Conservation (phyloP, 2,797 vertebrate species). For the Aulostomus chinensis region DNA sequence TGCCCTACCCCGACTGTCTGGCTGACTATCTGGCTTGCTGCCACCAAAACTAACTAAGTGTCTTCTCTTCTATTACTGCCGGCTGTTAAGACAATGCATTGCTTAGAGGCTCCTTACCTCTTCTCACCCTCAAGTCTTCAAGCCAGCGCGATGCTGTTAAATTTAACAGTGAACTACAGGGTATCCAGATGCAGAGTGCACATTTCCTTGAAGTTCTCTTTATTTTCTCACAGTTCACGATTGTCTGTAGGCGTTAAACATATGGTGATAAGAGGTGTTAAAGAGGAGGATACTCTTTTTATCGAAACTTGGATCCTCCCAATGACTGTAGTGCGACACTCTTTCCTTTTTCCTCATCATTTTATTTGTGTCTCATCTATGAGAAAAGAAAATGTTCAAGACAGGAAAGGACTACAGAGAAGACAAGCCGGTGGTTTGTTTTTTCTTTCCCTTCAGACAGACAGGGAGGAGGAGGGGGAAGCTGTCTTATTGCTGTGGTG, state of each 20-base stretch:
- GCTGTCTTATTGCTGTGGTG: constrained; percentile 46
- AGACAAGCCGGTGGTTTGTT: constrained; percentile 53
- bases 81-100: constrained; percentile 42
- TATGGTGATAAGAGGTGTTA: constrained; percentile 21
- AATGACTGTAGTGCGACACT: constrained; percentile 6
- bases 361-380: constrained; percentile 13
- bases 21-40: constrained; percentile 50
- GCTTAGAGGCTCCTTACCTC: constrained; percentile 5
- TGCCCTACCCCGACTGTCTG: constrained; percentile 47
- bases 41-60: constrained; percentile 55
- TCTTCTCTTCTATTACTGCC: constrained; percentile 37
- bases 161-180: constrained; percentile 23
- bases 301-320: constrained; percentile 13
- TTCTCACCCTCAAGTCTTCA: constrained; percentile 1
- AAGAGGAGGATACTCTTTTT: constrained; percentile 46
- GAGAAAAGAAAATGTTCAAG: constrained; percentile 35
- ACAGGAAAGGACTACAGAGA: constrained; percentile 37
- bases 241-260: constrained; percentile 6
- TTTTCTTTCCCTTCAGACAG: constrained; percentile 48
- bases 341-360: background rate
- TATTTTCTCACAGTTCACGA: too few relatives aligned
- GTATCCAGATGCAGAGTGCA: constrained; percentile 24
- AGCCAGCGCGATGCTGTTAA: constrained; percentile 13
- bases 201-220: constrained; percentile 17
- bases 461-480: constrained; percentile 6